phyloP scores from a whole-genome alignment of 2,888 invertebrate genomes.

The Furcula furcula region DNA sequence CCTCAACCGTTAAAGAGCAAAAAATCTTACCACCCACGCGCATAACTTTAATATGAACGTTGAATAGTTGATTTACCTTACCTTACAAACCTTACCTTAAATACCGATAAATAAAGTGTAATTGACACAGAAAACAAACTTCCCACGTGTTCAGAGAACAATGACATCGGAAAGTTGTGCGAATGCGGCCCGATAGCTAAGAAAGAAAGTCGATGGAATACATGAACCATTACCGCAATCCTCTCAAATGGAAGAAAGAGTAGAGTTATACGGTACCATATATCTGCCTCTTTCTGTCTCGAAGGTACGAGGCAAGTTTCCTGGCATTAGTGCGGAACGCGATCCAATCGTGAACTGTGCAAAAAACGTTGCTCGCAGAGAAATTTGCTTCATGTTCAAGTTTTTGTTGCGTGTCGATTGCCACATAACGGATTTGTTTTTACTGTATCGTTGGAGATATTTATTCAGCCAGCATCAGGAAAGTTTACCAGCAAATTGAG shows the following conservation, averaged over 20 bases:
- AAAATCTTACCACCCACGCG: too few species aligned
- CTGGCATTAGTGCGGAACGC: conserved; percentile 54
- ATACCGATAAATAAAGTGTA: conserved; percentile 8
- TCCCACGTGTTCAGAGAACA: conserved; percentile 57
- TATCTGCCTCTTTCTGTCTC: not conserved
- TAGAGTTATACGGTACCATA: conserved; percentile 16
- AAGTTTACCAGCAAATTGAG: not conserved
- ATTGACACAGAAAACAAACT: conserved; percentile 44
- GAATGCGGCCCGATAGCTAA: conserved; percentile 49
- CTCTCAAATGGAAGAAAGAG: conserved; percentile 30
- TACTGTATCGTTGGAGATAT: conserved; percentile 18
- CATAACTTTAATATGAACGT: too few species aligned
- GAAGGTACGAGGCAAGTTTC: conserved; percentile 31
- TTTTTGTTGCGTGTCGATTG: conserved; percentile 62
- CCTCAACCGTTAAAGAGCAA: too few species aligned
- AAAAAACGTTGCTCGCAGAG: conserved; percentile 59
- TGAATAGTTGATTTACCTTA: too few species aligned
- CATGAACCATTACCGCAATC: conserved; percentile 22
- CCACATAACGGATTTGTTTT: conserved; percentile 59
- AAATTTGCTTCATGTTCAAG: conserved; percentile 58
- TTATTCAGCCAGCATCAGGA: conserved; percentile 6
- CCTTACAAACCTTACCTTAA: too few species aligned
- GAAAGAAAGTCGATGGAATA: conserved; percentile 62
- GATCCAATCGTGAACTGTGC: conserved; percentile 58
- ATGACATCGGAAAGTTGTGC: conserved; percentile 70